phyloP scores from a whole-genome alignment of 2,888 invertebrate genomes.

The Tipula confusa region DNA sequence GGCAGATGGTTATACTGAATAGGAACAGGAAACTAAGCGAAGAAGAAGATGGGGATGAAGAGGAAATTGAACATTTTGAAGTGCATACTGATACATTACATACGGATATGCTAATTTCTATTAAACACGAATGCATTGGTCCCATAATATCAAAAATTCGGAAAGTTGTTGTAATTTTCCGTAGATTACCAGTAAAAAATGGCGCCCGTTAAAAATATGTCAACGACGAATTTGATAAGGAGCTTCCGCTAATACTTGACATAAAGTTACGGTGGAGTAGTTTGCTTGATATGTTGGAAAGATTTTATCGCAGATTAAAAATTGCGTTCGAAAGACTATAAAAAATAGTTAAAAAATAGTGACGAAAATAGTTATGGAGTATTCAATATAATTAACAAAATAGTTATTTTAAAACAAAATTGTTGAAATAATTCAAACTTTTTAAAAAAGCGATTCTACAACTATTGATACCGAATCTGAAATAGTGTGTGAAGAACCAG shows the following conservation, averaged over 20 bases:
- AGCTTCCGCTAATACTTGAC: background rate
- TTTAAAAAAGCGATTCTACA: background rate
- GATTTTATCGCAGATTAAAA: background rate
- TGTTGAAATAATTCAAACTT: background rate
- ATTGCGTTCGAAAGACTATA: background rate
- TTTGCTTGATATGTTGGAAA: background rate
- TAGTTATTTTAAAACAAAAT: background rate
- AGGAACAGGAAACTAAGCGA: background rate
- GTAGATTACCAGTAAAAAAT: constrained; percentile 30
- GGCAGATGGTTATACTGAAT: background rate
- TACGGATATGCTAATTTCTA: background rate
- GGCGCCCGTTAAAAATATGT: constrained; percentile 26
- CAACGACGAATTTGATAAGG: constrained; percentile 27
- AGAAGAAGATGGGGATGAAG: background rate
- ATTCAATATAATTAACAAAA: background rate
- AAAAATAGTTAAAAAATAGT: background rate
- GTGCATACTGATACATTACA: background rate
- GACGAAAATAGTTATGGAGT: background rate
- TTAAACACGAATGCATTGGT: constrained; percentile 26
- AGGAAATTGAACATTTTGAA: background rate
- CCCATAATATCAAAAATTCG: constrained; percentile 29
- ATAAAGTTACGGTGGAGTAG: background rate
- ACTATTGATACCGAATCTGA: background rate
- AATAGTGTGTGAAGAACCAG: background rate
- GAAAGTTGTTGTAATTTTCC: constrained; percentile 26